These are phyloP conservation scores for Corella eumyota DNA, from an alignment of 23 tunicate species.

Conservation along the genomic window DNA sequence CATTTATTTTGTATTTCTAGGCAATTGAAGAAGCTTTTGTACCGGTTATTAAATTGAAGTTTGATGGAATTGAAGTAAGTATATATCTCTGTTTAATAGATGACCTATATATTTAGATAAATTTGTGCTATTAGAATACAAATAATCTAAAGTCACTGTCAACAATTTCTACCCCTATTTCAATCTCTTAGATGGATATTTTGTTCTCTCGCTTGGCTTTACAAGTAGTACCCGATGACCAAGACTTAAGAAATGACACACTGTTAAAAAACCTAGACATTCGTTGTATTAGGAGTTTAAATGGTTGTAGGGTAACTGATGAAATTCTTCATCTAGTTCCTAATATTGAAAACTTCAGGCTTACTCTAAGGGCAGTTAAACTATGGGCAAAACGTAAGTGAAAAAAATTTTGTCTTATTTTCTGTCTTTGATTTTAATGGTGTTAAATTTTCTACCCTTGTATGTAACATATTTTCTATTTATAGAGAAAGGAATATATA, in stretches of 20 bases:
- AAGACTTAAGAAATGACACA: constrained; percentile 59
- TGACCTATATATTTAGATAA: too few species aligned
- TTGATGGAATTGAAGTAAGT: constrained; percentile 84
- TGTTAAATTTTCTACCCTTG: neutral
- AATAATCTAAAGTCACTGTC: too few species aligned
- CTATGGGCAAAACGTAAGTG: constrained; percentile 93
- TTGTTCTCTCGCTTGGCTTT: constrained; percentile 87
- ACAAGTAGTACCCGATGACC: constrained; percentile 61
- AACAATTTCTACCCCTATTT: neutral
- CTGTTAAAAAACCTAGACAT: constrained; percentile 81
- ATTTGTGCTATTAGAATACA: too few species aligned
- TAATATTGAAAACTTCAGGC: constrained; percentile 68
- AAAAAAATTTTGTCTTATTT: neutral
- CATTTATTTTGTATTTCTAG: constrained; percentile 17
- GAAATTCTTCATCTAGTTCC: constrained; percentile 90
- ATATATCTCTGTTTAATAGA: too few species aligned
- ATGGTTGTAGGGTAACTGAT: constrained; percentile 93
- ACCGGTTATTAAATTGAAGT: constrained; percentile 78
- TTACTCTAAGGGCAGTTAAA: constrained; percentile 77
- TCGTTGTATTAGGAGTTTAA: constrained; percentile 82
- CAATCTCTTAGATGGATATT: constrained; percentile 56
- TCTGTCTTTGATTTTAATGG: neutral
- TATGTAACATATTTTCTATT: neutral
- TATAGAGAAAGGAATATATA: constrained; percentile 87
- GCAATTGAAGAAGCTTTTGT: constrained; percentile 86